phyloP scores from a whole-genome alignment of 2,113 vertebrate species.

The Oxyura jamaicensis region DNA sequence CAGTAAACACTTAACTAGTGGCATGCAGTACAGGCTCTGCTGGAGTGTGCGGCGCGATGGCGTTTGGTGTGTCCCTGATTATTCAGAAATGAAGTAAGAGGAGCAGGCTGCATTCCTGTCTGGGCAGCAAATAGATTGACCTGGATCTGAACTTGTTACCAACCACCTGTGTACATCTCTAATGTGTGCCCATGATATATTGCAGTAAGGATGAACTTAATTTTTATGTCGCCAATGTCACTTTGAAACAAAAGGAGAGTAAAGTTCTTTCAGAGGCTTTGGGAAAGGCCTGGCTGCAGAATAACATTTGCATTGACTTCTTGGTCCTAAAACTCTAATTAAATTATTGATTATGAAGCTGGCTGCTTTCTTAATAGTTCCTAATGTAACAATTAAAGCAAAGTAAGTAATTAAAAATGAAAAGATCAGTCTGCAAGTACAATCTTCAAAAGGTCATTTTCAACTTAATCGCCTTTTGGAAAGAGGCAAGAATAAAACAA shows the following conservation, averaged over 20 bases:
- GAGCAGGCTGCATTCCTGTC: background rate
- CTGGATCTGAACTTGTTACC: slow-evolving; percentile 29
- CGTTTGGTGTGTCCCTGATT: background rate
- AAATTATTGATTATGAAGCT: slow-evolving; percentile 71
- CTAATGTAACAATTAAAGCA: slow-evolving; percentile 67
- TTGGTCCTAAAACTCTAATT: slow-evolving; percentile 64
- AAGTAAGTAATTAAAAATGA: slow-evolving; percentile 71
- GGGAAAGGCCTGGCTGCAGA: slow-evolving; percentile 40
- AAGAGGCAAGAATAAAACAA: slow-evolving; percentile 34
- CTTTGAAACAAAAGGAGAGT: slow-evolving; percentile 50
- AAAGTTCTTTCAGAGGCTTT: slow-evolving; percentile 47
- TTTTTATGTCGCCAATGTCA: slow-evolving; percentile 15
- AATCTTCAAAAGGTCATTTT: slow-evolving; percentile 65
- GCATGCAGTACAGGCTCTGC: background rate
- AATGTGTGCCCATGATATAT: background rate
- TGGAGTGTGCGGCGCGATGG: background rate
- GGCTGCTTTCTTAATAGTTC: slow-evolving; percentile 67
- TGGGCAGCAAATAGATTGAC: slow-evolving; percentile 19
- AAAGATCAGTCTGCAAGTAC: slow-evolving; percentile 51
- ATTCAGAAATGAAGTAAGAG: background rate
- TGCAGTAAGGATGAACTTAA: background rate
- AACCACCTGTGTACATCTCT: background rate
- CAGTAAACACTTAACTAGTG: background rate
- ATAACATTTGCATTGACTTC: slow-evolving; percentile 67
- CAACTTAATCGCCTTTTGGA: slow-evolving; percentile 39